Conservation (phyloP, 2,113 vertebrate genomes). For the Cavia porcellus region DNA sequence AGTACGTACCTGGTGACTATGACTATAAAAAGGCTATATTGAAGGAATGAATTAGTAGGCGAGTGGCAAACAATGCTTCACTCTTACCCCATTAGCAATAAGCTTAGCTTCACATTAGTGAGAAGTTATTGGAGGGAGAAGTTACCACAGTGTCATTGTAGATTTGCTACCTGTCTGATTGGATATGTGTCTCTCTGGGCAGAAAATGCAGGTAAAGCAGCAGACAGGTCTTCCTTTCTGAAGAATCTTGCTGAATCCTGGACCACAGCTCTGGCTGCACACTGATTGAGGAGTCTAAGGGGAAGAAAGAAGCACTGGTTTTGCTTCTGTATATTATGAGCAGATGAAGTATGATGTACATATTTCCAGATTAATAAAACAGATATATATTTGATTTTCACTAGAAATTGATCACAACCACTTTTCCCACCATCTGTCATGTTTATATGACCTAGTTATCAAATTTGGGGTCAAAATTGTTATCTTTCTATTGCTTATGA, state of each 20-base stretch:
- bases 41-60: neutral
- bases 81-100: neutral
- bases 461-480: no score
- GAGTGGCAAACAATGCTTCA: neutral
- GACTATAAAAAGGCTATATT: neutral
- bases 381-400: neutral
- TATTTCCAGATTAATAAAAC: no score
- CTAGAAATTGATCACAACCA: fast-evolving
- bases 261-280: neutral
- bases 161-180: neutral
- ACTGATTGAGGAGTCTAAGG: neutral
- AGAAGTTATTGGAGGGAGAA: neutral
- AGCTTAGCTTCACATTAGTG: neutral
- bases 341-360: fast-evolving
- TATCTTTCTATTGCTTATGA: neutral
- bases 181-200: neutral
- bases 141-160: neutral
- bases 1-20: neutral
- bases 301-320: neutral
- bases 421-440: no score
- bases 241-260: neutral
- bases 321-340: no score
- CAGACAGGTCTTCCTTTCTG: neutral
- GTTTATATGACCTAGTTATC: no score
- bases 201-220: neutral